A percentile compares a stretch with the other conserved stretches of the same genome.
Conservation (phyloP, 35 echinoderm and acorn worm genomes). For the Acanthaster planci region DNA sequence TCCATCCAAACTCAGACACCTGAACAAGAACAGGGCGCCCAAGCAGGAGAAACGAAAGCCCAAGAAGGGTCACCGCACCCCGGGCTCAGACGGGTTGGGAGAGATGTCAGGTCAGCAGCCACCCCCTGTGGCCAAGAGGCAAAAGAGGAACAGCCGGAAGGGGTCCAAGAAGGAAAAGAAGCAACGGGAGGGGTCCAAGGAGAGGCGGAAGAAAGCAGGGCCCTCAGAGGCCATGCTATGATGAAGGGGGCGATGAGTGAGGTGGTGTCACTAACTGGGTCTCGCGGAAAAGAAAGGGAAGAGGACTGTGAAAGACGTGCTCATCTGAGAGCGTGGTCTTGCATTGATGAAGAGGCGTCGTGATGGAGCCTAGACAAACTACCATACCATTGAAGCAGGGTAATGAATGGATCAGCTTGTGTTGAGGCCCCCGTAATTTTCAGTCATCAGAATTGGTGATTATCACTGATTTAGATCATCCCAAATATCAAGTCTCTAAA, state of each 20-base stretch:
- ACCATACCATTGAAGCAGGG: no score
- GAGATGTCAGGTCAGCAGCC: not conserved
- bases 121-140: not conserved
- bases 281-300: no score
- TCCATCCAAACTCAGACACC: conserved; percentile 54
- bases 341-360: no score
- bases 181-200: conserved; percentile 42
- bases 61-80: conserved; percentile 37
- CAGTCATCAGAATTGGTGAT: no score
- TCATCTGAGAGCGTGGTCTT: no score
- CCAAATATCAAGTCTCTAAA: no score
- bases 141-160: conserved; percentile 35
- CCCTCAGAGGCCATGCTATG: not conserved
- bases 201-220: conserved; percentile 10
- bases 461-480: no score
- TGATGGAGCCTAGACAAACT: no score
- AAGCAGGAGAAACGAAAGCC: conserved; percentile 67
- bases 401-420: no score
- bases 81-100: conserved; percentile 6
- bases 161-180: conserved; percentile 60
- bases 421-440: no score
- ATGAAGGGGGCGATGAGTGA: not conserved
- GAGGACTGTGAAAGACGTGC: no score
- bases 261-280: not conserved
- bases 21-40: conserved; percentile 86